These are phyloP conservation scores for Allenopithecus nigroviridis DNA, from an alignment of 2,797 vertebrate species.

Conservation along the genomic window DNA sequence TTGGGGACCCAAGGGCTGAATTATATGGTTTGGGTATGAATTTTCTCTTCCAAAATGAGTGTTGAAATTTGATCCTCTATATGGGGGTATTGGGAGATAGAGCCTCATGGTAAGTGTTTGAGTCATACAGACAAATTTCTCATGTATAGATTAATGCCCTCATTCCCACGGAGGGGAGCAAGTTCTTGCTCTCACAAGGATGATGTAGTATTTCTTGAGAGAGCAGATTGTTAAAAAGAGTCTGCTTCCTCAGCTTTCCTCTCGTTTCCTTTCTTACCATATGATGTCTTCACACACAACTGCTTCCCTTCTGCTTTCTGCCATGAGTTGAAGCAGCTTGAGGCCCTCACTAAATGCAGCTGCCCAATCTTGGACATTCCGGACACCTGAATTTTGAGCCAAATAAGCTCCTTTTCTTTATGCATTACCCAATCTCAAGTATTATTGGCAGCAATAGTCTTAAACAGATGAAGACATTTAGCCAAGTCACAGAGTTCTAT, in stretches of 20 bases:
- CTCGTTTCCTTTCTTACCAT: not conserved
- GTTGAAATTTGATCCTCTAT: not conserved
- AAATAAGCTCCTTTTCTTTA: not conserved
- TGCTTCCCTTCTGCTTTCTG: not conserved
- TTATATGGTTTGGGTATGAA: not conserved
- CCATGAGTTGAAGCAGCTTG: not conserved
- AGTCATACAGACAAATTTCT: not conserved
- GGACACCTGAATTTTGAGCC: not conserved
- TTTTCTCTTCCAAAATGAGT: not conserved
- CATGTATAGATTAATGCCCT: not conserved
- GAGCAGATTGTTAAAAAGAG: not conserved
- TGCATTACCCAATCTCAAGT: not conserved
- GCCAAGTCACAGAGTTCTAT: not conserved
- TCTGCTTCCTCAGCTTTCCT: not conserved
- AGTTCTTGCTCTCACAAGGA: not conserved
- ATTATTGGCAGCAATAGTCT: not conserved
- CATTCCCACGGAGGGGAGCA: not conserved
- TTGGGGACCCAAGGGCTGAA: not conserved
- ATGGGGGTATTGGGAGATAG: not conserved
- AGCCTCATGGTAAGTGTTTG: not conserved
- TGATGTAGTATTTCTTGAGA: not conserved
- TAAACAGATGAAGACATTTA: not conserved
- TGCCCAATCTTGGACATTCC: not conserved
- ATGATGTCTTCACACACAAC: not conserved
- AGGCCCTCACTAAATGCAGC: not conserved